Conservation (phyloP, 2,113 vertebrate species). For the Perognathus longimembris region DNA sequence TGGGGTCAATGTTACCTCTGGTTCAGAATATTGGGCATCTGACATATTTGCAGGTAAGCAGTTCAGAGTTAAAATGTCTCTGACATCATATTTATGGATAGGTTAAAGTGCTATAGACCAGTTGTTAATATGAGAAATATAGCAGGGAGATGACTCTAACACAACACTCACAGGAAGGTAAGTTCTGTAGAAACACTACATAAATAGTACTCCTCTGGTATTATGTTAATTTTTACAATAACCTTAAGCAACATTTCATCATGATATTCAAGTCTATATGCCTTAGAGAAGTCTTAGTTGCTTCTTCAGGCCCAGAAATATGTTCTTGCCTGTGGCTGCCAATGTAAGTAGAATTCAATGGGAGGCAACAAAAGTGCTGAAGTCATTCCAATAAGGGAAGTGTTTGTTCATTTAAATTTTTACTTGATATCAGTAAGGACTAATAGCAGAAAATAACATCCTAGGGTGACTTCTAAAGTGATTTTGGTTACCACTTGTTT, state of each 20-base stretch:
- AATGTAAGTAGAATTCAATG: constrained; percentile 89
- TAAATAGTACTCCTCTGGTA: constrained; percentile 82
- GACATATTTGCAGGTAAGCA: constrained; percentile 61
- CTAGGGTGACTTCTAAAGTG: constrained; percentile 81
- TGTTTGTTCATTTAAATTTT: constrained; percentile 88
- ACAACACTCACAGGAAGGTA: constrained; percentile 76
- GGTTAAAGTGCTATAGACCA: constrained; percentile 72
- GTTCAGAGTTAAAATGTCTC: constrained; percentile 70
- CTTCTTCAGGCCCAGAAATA: constrained; percentile 82
- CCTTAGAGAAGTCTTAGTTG: constrained; percentile 72
- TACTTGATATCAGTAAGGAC: constrained; percentile 85
- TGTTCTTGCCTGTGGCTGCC: constrained; percentile 81
- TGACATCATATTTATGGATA: constrained; percentile 81
- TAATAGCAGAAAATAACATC: constrained; percentile 81
- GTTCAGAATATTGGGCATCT: constrained; percentile 12
- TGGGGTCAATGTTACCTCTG: constrained; percentile 50
- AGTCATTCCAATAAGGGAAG: constrained; percentile 86
- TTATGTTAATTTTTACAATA: constrained; percentile 83
- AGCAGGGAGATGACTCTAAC: constrained; percentile 71
- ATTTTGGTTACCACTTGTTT: constrained; percentile 67
- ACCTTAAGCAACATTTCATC: constrained; percentile 76
- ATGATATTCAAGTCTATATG: constrained; percentile 55
- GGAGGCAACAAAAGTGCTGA: constrained; percentile 85
- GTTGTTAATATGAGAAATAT: constrained; percentile 78
- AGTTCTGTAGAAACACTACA: constrained; percentile 73